Evolutionary conservation across 1,140 invertebrate species (phyloP), one percentile per base, ranked within the genome.

Genomic region (Pogonomyrmex californicus): DNA sequence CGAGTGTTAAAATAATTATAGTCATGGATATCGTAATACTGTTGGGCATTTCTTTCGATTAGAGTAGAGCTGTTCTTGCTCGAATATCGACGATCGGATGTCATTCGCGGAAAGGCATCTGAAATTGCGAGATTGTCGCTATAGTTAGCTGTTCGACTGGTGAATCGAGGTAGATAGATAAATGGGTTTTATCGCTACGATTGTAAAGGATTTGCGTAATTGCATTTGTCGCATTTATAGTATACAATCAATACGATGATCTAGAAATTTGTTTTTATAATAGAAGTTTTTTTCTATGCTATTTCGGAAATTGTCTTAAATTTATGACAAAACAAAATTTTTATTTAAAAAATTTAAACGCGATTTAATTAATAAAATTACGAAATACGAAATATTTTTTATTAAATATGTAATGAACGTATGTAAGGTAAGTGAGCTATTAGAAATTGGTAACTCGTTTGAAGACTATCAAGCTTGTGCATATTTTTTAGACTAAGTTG

Each of bases 231-330:
- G 56, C 23, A 14, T 51, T 66, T 63, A 33, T 12, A 33, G 33
- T 77, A 33, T 71, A 44, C 38, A 7, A 51, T 78, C 33, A 47
- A 79, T 66, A 66, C 2, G 47, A 47, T 12, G 62, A 78, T 79
- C 9, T 6, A 51, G 17, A 68, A 54, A 36, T 54, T 79, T 38
- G 41, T 49, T 44, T 5, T 78, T 41, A 10, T 79, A 33, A 79
- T 54, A 23, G 23, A 23, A 23, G 23, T 23, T 23, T 23, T 23
- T 23, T 23, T 54, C 23, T 66, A n/a, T 23, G 3, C 9, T 23
- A 14, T 36, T 10, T 30, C n/a, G 33, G 44, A 41, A 38, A 41
- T 54, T 68, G 9, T 47, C 1, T 38, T 44, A 9, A 63, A 81
- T 68, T 68, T 81, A 81, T n/a, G 62, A 23, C 23, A 12, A 12